phyloP scores from a whole-genome alignment of 2,888 invertebrate genomes.

The Pammene aurita region DNA sequence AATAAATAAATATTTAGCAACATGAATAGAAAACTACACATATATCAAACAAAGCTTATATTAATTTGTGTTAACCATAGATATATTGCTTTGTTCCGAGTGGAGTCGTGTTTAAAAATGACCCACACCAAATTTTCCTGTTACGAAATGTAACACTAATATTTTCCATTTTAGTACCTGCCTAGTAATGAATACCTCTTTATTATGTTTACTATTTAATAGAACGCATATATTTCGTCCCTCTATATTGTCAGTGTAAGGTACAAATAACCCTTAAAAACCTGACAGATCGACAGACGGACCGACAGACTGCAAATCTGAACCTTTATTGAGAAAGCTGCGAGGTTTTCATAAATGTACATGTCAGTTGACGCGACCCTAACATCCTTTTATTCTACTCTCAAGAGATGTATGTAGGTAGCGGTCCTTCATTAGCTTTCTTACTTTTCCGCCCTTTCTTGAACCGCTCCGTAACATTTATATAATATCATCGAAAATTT shows the following conservation, averaged over 20 bases:
- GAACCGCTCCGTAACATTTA: slow-evolving; percentile 52
- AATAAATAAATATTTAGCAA: no score
- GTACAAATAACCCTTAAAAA: background rate
- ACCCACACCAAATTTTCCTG: no score
- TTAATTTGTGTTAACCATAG: no score
- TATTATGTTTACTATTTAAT: no score
- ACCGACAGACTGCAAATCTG: slow-evolving; percentile 51
- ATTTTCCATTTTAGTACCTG: no score
- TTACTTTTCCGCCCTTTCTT: slow-evolving; percentile 58
- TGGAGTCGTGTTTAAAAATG: no score
- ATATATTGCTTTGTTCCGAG: no score
- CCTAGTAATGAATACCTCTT: no score
- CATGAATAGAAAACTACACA: no score
- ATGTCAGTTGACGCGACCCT: slow-evolving; percentile 70
- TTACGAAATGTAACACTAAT: no score
- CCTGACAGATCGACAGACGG: background rate
- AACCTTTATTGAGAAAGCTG: slow-evolving; percentile 52
- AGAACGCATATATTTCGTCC: background rate
- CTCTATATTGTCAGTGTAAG: background rate
- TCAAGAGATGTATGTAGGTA: slow-evolving; percentile 61
- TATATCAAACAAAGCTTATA: no score
- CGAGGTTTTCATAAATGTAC: slow-evolving; percentile 70
- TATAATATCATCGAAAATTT: slow-evolving; percentile 55
- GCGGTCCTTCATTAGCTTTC: slow-evolving; percentile 64
- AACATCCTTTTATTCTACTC: slow-evolving; percentile 72